Evolutionary conservation across 92 coral and sea anemone genomes (phyloP), one percentile per base, ranked within the genome.

Genomic region (Phenganax marumi): DNA sequence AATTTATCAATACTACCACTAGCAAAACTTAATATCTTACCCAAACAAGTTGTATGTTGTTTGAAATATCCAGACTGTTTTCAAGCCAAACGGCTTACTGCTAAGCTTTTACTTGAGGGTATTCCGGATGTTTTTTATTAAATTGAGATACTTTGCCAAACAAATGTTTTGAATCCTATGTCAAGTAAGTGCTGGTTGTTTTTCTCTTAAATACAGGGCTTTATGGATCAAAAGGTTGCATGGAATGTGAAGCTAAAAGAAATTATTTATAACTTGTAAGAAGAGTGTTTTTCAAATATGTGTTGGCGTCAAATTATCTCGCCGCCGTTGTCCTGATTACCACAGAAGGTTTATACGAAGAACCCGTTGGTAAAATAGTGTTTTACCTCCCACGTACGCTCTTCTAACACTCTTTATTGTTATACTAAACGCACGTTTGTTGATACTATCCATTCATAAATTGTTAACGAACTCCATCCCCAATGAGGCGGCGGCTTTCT

Each of bases 361-460:
- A 33, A 33, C 50, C 72, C 43, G 72, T 33, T 33, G 43, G 43
- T 33, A 33, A 33, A 5, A 33, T 33, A 24, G 61, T 74, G 39
- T 74, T 55, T 54, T 6, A 76, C 81, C 81, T 76, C 81, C 81
- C 81, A 76, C 81, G 81, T 76, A 50, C 22, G 65, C 25, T 1
- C 50, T 76, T 3, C 50, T n/a, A 56, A 54, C 68, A 76, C 16
- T 54, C 25, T 55, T 21, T 76, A 76, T 76, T 76, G 68, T 76
- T 76, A 55, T 54, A 76, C 81, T 56, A 76, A 76, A 76, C 68
- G 68, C 19, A 18, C 63, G 68, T 76, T 76, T 76, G 81, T 76
- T 76, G 81, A 76, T 57, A 23, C 81, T 54, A 19, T 52, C 69
- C 51, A 55, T 76, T 76, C 81, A 76, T 76, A 76, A 76, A 76